Evolutionary conservation across 2,888 invertebrate genomes (phyloP), one percentile per base, ranked within the genome.

Genomic region (Pristionchus maxplancki): DNA sequence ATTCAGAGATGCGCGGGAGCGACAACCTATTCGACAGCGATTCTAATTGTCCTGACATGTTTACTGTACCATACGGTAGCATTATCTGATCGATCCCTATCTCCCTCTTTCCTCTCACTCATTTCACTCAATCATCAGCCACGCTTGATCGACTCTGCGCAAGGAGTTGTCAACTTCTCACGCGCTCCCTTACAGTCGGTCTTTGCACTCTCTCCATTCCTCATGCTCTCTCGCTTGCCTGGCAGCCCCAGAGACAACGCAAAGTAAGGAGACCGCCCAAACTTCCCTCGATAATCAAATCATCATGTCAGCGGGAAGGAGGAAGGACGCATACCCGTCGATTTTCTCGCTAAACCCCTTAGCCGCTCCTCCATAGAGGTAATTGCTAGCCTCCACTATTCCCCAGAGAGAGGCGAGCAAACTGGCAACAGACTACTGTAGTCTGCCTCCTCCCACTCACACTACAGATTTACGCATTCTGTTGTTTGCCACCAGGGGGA

Each of bases 1-100:
- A n/a, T n/a, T n/a, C n/a, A n/a, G n/a, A n/a, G n/a, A n/a, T n/a
- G n/a, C n/a, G n/a, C n/a, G n/a, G n/a, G n/a, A n/a, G n/a, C n/a
- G n/a, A n/a, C n/a, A n/a, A n/a, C n/a, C n/a, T n/a, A n/a, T n/a
- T n/a, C n/a, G n/a, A n/a, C n/a, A n/a, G n/a, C n/a, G n/a, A n/a
- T n/a, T n/a, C n/a, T n/a, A n/a, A n/a, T n/a, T n/a, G n/a, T n/a
- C n/a, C n/a, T n/a, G n/a, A n/a, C n/a, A n/a, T 31, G 48, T 28
- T 40, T 82, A 28, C 58, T 11, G 83, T 58, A 50, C 9, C 34
- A 37, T 28, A 31, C 58, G 20, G 8, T 9, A 89, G 24, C 67
- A 37, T 74, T 64, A 64, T 67, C 71, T 89, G 31, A 83, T 89
- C 89, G 53, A 87, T 58, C 74, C 44, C 81, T 62, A 34, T 82